These are phyloP conservation scores for Lepidothrix coronata DNA, from an alignment of 2,113 vertebrate genomes.

Conservation along the genomic window DNA sequence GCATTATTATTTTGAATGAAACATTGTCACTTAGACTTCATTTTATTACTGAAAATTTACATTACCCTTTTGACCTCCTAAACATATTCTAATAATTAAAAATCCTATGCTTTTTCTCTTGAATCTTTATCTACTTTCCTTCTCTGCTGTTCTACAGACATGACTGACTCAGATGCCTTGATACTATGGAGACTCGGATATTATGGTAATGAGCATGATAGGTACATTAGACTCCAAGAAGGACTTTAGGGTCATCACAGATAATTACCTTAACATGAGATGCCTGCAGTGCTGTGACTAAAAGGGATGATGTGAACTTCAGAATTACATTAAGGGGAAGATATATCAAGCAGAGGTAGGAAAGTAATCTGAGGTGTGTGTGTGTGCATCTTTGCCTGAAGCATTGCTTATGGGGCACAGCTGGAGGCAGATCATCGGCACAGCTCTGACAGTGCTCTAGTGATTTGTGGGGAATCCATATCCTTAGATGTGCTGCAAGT, in stretches of 20 bases:
- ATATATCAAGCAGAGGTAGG: neutral
- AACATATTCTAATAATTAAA: neutral
- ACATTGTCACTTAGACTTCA: neutral
- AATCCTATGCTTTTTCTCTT: neutral
- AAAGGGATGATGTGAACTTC: conserved; percentile 15
- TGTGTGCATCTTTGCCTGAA: neutral
- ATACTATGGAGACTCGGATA: neutral
- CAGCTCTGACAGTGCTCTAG: neutral
- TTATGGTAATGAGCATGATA: conserved; percentile 30
- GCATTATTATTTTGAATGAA: neutral
- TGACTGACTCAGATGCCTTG: neutral
- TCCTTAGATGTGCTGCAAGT: neutral
- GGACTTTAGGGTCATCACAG: conserved; percentile 34
- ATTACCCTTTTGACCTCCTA: neutral
- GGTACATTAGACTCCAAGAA: conserved; percentile 10
- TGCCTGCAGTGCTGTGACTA: conserved; percentile 14
- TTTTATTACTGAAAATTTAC: neutral
- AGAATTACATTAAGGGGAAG: neutral
- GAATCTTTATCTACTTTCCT: neutral
- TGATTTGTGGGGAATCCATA: neutral
- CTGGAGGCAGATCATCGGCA: neutral
- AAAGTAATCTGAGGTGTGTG: neutral
- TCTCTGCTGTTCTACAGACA: neutral
- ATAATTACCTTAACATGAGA: conserved; percentile 33
- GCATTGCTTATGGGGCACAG: neutral